Evolutionary conservation across 2,797 vertebrate genomes (phyloP).

Genomic region (Lepidocolaptes lacrymiger): DNA sequence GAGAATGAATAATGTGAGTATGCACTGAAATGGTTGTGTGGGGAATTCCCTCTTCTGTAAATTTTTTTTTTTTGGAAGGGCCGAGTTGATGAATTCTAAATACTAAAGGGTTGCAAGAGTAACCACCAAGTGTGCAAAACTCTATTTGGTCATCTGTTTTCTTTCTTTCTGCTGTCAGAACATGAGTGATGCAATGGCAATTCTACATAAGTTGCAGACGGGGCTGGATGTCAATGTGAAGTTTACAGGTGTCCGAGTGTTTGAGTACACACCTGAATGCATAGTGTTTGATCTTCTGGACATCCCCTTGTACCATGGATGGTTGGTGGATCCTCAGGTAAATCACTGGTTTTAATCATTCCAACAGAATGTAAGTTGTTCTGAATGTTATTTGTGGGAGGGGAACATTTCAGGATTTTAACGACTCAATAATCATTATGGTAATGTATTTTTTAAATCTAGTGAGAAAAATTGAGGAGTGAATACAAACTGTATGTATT

Average conservation of each 20-base stretch:
- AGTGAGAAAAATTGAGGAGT: not conserved
- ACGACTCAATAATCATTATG: not conserved
- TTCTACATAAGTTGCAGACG: slow-evolving; percentile 96
- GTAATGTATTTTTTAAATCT: not conserved
- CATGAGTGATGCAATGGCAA: slow-evolving; percentile 98
- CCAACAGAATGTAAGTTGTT: not conserved
- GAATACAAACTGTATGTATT: not conserved
- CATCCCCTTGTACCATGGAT: slow-evolving; percentile 97
- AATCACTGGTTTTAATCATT: not conserved
- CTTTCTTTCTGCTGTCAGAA: slow-evolving; percentile 81
- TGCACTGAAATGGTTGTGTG: not conserved
- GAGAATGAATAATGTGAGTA: not conserved
- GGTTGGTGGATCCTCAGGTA: slow-evolving; percentile 98
- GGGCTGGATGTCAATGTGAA: slow-evolving; percentile 98
- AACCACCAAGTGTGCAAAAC: not conserved
- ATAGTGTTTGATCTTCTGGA: slow-evolving; percentile 98
- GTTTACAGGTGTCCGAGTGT: slow-evolving; percentile 95
- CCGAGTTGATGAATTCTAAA: not conserved
- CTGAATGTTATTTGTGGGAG: not conserved
- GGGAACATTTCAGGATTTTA: not conserved
- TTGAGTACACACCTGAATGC: slow-evolving; percentile 98
- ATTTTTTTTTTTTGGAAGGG: not conserved
- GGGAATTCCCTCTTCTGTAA: not conserved
- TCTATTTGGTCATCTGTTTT: not conserved
- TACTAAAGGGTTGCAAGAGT: not conserved